These are phyloP conservation scores for Malachius bipustulatus DNA, from an alignment of 2,888 invertebrate species.

Conservation along the genomic window DNA sequence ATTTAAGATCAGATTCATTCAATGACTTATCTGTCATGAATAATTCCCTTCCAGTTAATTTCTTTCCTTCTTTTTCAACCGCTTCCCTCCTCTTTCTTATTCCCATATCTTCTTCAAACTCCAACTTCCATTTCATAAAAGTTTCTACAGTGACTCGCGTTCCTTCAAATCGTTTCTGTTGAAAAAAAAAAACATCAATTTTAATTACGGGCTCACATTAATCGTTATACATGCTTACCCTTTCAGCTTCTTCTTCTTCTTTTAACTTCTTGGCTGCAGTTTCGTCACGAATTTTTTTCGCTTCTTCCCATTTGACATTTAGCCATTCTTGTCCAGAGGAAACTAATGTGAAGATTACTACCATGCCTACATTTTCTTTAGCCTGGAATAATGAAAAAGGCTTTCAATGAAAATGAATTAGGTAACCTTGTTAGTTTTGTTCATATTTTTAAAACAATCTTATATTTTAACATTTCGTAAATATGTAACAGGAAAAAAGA, in stretches of 20 bases:
- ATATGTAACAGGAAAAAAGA: too few relatives aligned
- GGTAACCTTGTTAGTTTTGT: too few relatives aligned
- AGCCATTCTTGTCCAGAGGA: conserved; percentile 90
- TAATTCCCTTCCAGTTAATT: conserved; percentile 84
- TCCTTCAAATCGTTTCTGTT: conserved; percentile 87
- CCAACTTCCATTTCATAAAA: conserved; percentile 86
- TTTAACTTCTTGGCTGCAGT: conserved; percentile 51
- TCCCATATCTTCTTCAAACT: conserved; percentile 84
- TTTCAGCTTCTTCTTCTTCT: conserved; percentile 80
- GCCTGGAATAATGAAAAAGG: conserved; percentile 51
- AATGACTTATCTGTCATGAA: conserved; percentile 89
- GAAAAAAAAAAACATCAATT: conserved; percentile 13
- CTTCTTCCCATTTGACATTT: conserved; percentile 70
- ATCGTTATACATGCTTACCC: too few relatives aligned
- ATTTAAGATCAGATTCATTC: conserved; percentile 93
- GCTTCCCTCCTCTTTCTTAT: conserved; percentile 60
- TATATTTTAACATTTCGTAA: too few relatives aligned
- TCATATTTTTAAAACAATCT: too few relatives aligned
- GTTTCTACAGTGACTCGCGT: conserved; percentile 91
- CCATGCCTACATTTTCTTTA: conserved; percentile 88
- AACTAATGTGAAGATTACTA: conserved; percentile 93
- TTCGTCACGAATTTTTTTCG: conserved; percentile 61
- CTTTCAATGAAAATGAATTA: too few relatives aligned
- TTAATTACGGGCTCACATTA: too few relatives aligned
- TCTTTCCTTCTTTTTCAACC: conserved; percentile 60